Evolutionary conservation across 30 jellyfish, hydroid and myxozoan genomes (phyloP).

Genomic region (Pelagia noctiluca): DNA sequence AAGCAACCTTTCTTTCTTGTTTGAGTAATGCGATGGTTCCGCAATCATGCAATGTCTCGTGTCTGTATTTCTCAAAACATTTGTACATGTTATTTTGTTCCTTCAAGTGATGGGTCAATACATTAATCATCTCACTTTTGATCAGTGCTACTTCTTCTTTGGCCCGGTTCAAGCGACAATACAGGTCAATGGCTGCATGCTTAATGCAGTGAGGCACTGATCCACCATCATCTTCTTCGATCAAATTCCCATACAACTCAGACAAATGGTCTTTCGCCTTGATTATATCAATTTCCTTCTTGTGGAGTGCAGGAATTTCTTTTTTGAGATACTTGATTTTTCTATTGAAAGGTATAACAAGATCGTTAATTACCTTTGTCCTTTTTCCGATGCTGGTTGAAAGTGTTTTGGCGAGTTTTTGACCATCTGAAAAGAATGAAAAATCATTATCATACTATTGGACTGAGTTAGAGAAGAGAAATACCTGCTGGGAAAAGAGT

Average conservation of each 20-base stretch:
- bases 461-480: background rate
- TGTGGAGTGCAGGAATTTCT: conserved; percentile 1
- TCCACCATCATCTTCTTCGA: background rate
- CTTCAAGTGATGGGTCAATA: background rate
- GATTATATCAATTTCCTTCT: background rate
- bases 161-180: conserved; percentile 24
- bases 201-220: conserved; percentile 19
- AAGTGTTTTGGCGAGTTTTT: background rate
- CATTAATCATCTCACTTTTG: background rate
- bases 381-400: background rate
- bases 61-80: conserved; percentile 8
- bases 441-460: background rate
- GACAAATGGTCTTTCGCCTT: conserved; percentile 9
- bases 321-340: background rate
- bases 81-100: conserved; percentile 7
- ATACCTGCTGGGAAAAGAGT: too few relatives aligned
- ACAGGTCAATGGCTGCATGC: conserved; percentile 24
- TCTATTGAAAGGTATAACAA: background rate
- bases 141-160: background rate
- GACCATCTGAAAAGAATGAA: conserved; percentile 5
- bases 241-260: background rate
- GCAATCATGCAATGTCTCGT: background rate
- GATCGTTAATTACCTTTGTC: background rate
- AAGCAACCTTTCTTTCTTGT: background rate
- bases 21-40: background rate